Base-by-base conservation (phyloP, 1,140 invertebrate genomes). In the Paralvinella palmiformis region DNA sequence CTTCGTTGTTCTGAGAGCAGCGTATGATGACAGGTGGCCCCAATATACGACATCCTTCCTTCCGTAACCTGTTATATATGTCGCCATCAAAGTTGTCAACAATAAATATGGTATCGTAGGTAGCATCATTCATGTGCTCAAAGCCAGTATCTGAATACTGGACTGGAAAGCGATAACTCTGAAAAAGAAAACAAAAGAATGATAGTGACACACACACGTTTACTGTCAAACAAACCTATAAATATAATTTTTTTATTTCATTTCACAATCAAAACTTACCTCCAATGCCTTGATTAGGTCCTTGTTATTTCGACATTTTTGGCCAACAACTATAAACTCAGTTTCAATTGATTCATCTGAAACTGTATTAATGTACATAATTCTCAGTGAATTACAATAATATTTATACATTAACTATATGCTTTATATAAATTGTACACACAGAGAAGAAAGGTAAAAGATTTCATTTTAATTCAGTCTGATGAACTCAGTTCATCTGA, bases 51-150 rank as follows among this genome's bases (percentile, higher is more conserved):
- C 72, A 72, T 68, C 86, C 85, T 59, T 82, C 84, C 75, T 87
- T 87, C 65, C 85, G 81, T 65, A 91, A 82, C 65, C 77, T 78
- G 63, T 87, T 84, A 77, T 85, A 90, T 67, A 85, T 81, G 62
- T 84, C 79, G 35, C 86, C 86, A 69, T 88, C 85, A 71, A 90
- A 90, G 67, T 86, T 83, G 53, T 86, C 84, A 52, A 90, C 68
- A 66, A 91, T 82, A 79, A 88, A 91, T 69, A 88, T 85, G 44
- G 87, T 89, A 64, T 85, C 85, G 78, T 66, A 77, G 36, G 75
- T 37, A 0, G 72, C 73, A 45, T 70, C 58, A 10, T 70, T 70
- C 17, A 75, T 68, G 65, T 64, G 69, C 7, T 79, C 75, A 45
- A 71, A 62, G 10, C 77, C 77, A 32, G 71, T 75, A 17, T 73